Percentiles rank a stretch among this genome's conserved stretches.
Conservation (phyloP, 2,888 invertebrate species). For the Parasteatoda lunata region DNA sequence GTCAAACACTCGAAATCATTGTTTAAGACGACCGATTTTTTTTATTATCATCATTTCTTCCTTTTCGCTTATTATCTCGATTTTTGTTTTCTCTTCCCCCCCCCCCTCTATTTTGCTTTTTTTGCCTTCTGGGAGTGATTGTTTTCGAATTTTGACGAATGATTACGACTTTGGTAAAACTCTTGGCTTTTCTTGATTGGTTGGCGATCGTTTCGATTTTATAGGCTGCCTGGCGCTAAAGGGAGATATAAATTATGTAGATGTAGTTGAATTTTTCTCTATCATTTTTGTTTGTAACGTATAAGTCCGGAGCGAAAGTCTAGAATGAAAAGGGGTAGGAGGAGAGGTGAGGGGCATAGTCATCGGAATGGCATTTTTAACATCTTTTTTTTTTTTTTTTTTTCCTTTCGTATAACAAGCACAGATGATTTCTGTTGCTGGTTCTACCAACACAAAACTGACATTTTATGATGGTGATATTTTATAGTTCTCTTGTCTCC, state of each 20-base stretch:
- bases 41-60: constrained; percentile 32
- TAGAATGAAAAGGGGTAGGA: constrained; percentile 10
- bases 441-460: constrained; percentile 24
- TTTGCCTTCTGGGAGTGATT: constrained; percentile 56
- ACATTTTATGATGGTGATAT: constrained; percentile 53
- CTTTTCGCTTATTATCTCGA: constrained; percentile 54
- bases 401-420: constrained; percentile 9
- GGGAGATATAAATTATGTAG: constrained; percentile 66
- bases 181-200: constrained; percentile 58
- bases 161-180: constrained; percentile 47
- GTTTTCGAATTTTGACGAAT: constrained; percentile 67
- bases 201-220: constrained; percentile 64
- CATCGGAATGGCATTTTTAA: constrained; percentile 38
- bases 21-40: constrained; percentile 38
- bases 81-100: constrained; percentile 20
- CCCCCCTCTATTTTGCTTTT: constrained; percentile 10
- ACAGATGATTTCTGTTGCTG: no score
- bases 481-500: constrained; percentile 19
- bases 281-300: constrained; percentile 26
- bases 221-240: constrained; percentile 58
- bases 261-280: constrained; percentile 36
- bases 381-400: constrained; percentile 43
- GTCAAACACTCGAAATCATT: constrained; percentile 64
- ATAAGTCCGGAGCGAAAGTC: constrained; percentile 4
- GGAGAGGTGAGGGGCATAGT: neutral